Base-by-base conservation (phyloP, 2,888 invertebrate genomes). In the Palloptera scutellata region DNA sequence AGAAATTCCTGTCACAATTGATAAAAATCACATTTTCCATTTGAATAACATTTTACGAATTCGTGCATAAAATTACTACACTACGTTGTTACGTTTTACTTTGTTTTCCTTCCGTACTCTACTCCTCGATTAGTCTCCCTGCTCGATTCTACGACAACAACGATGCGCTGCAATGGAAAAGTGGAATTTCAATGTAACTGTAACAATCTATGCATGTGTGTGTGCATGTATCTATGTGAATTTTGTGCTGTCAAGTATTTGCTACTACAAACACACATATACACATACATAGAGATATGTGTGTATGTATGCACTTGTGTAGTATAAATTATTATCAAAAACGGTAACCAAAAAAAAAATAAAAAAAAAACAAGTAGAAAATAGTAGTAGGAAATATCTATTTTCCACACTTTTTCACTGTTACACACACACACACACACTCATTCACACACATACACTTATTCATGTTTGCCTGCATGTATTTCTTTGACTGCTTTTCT, bases 11-110 rank as follows among this genome's bases (percentile, higher is more conserved):
- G 81, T 81, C 81, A 81, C 78, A 81, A 79, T 79, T 81, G 81
- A 81, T 81, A 81, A 81, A 81, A 81, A 81, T 81, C 81, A 81
- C 78, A 81, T 81, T 81, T 81, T 81, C 81, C 81, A 81, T 81
- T 81, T 79, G 81, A 81, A 81, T 80, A 78, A 79, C 77, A 80
- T 80, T 81, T 80, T 79, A 79, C 75, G 81, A 80, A 81, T 81
- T 81, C 81, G 81, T 81, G 81, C 81, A 81, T 81, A 81, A 81
- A 81, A 81, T 81, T 79, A 81, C 80, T 71, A 70, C 71, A 75
- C 62, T 60, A 51, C 19, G 30, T 52, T 43, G 43, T 8, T n/a
- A 19, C 30, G 30, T 30, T 30, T 30, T 30, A 30, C 30, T 30
- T 30, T 30, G n/a, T n/a, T 30, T 30, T 30, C 30, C 30, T 30